Conservation (phyloP, 2,113 vertebrate genomes). For the Hippocampus barbouri region DNA sequence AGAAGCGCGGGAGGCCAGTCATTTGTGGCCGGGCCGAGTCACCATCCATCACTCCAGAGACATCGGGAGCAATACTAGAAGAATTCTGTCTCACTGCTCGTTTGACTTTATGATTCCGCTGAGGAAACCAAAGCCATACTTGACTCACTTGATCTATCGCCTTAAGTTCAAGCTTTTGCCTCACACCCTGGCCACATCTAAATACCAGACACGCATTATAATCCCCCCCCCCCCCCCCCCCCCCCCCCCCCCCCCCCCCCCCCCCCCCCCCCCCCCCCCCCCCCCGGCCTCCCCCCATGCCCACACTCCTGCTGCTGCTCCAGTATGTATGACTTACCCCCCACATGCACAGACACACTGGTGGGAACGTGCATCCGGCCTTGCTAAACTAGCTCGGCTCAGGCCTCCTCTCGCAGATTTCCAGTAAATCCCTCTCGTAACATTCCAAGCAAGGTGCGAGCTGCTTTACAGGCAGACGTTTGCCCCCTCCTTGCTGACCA, state of each 20-base stretch:
- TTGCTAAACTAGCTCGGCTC: slow-evolving; percentile 10
- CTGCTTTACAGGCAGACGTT: slow-evolving; percentile 35
- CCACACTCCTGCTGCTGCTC: not conserved
- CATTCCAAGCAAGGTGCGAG: slow-evolving; percentile 44
- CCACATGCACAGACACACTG: slow-evolving; percentile 20
- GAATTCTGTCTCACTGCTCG: slow-evolving; percentile 27
- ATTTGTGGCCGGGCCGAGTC: slow-evolving; percentile 11
- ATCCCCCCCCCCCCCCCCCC: slow-evolving; percentile 41
- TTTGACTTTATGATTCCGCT: slow-evolving; percentile 31
- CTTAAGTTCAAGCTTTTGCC: slow-evolving; percentile 48
- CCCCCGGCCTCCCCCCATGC: not conserved
- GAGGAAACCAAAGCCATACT: slow-evolving; percentile 37
- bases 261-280: slow-evolving; percentile 32
- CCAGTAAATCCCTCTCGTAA: slow-evolving; percentile 29
- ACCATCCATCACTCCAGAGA: slow-evolving; percentile 21
- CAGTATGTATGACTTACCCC: slow-evolving; percentile 26
- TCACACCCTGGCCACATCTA: slow-evolving; percentile 44
- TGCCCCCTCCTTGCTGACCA: slow-evolving; percentile 16
- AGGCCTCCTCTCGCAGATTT: slow-evolving; percentile 26
- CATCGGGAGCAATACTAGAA: not conserved
- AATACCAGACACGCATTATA: slow-evolving; percentile 60
- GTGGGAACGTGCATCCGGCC: slow-evolving; percentile 39
- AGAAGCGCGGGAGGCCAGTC: slow-evolving; percentile 32
- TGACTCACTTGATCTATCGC: slow-evolving; percentile 26
- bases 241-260: slow-evolving; percentile 14